Base-by-base conservation (phyloP, 2,113 vertebrate genomes). In the Epinephelus lanceolatus region DNA sequence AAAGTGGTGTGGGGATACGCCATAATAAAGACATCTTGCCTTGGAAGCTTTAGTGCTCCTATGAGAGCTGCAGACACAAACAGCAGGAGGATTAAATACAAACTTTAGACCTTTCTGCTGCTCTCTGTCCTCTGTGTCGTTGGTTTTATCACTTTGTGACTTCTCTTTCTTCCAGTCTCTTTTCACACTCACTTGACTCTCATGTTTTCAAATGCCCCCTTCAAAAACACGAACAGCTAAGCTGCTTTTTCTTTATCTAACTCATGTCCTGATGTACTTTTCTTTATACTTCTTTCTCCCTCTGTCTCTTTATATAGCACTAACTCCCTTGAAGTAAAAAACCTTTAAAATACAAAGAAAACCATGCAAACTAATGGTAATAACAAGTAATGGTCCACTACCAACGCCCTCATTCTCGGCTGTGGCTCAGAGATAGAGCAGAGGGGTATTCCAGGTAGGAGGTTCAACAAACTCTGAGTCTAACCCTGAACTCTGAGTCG, bases 61-160 rank as follows among this genome's bases (percentile, higher is more conserved):
- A 67, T 69, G 91, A 89, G 87, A 91, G 85, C 81, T 61, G 83
- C 91, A 89, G 86, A 90, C 85, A 89, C 87, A 89, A 90, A 90
- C 89, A 88, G 81, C 72, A 83, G 57, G 57, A 71, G 84, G 87
- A 89, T 89, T 86, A 86, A 89, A 85, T 75, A 60, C 80, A 88
- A 89, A 87, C 88, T 74, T 56, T 51, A 90, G 86, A 92, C 86
- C 79, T 78, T 86, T 83, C 40, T 62, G 79, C 70, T 83, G 62
- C 73, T 87, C 83, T 59, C 56, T 23, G 33, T 77, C 65, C 62
- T 60, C 76, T 68, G 76, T 63, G 76, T 71, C 62, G 6, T 63
- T 65, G 25, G 47, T 72, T 88, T 87, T 76, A 88, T 86, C 80
- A 33, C 75, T 67, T 75, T 68, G 15, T 71, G 51, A 57, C 70